Evolutionary conservation across 35 echinoderm and acorn worm genomes (phyloP).

Genomic region (Nesometra sesokonis): DNA sequence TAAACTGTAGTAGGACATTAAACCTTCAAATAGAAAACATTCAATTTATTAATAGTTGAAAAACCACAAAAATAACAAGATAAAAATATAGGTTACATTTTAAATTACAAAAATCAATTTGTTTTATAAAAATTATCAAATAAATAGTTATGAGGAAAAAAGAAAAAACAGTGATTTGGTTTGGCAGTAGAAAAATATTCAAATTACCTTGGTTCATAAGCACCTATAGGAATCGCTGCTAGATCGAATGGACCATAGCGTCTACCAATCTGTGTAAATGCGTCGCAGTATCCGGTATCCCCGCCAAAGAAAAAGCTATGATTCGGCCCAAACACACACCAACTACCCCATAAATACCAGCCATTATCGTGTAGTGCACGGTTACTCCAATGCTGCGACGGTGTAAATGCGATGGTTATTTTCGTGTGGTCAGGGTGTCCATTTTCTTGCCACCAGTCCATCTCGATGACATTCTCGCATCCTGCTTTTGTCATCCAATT

Average conservation of each 20-base stretch:
- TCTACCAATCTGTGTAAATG: slow-evolving; percentile 79
- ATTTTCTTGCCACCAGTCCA: slow-evolving; percentile 99
- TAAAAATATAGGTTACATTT: too few relatives aligned
- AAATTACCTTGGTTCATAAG: slow-evolving; percentile 89
- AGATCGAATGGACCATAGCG: slow-evolving; percentile 85
- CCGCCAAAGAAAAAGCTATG: slow-evolving; percentile 93
- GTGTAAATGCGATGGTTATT: slow-evolving; percentile 68
- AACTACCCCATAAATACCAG: slow-evolving; percentile 83
- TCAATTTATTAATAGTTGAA: too few relatives aligned
- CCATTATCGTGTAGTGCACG: slow-evolving; percentile 39
- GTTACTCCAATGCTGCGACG: slow-evolving; percentile 87
- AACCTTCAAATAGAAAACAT: too few relatives aligned
- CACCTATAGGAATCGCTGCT: slow-evolving; percentile 92
- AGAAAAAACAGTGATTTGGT: too few relatives aligned
- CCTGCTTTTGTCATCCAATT: slow-evolving; percentile 63
- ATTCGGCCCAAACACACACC: slow-evolving; percentile 81
- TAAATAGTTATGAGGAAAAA: too few relatives aligned
- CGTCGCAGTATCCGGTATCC: slow-evolving; percentile 87
- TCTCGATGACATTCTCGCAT: slow-evolving; percentile 76
- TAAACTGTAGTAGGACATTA: too few relatives aligned
- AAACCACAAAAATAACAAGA: too few relatives aligned
- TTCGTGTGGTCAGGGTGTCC: slow-evolving; percentile 59
- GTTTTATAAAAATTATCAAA: too few relatives aligned
- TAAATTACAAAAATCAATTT: too few relatives aligned
- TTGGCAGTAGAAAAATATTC: too few relatives aligned